Evolutionary conservation across 2,888 invertebrate genomes (phyloP).

Genomic region (Cephus pulcher): DNA sequence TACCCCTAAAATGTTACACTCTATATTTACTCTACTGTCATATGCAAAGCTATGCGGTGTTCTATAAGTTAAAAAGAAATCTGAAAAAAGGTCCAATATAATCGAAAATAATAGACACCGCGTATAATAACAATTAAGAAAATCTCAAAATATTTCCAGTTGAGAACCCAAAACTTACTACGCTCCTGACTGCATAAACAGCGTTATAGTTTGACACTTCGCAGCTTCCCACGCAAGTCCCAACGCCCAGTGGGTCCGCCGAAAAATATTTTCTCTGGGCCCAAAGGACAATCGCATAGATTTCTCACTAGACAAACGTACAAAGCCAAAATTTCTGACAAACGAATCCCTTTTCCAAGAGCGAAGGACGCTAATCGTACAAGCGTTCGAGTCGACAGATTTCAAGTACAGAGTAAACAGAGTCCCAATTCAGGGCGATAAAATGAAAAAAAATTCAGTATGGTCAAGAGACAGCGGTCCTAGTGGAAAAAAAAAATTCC

Average conservation of each 20-base stretch:
- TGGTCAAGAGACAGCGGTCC: no score
- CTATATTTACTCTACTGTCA: background rate
- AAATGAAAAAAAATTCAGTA: background rate
- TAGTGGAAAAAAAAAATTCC: background rate
- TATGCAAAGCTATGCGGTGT: background rate
- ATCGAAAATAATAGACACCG: background rate
- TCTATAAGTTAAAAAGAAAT: background rate
- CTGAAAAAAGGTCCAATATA: background rate
- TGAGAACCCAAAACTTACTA: background rate
- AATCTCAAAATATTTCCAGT: background rate
- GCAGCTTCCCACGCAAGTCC: constrained; percentile 34
- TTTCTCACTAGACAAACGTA: background rate
- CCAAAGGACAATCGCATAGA: constrained; percentile 27
- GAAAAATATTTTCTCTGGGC: constrained; percentile 41
- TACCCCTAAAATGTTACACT: background rate
- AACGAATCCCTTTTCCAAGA: background rate
- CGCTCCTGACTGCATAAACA: constrained; percentile 22
- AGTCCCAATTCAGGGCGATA: background rate
- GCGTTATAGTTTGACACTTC: constrained; percentile 21
- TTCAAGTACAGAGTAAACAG: background rate
- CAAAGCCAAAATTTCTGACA: background rate
- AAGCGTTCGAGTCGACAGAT: background rate
- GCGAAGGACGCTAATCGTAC: background rate
- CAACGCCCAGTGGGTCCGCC: constrained; percentile 24
- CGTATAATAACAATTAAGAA: background rate